Evolutionary conservation across 37 sponge, comb jelly and placozoan species (phyloP), one percentile per base, ranked within the genome.

Genomic region (Beroe ovata): DNA sequence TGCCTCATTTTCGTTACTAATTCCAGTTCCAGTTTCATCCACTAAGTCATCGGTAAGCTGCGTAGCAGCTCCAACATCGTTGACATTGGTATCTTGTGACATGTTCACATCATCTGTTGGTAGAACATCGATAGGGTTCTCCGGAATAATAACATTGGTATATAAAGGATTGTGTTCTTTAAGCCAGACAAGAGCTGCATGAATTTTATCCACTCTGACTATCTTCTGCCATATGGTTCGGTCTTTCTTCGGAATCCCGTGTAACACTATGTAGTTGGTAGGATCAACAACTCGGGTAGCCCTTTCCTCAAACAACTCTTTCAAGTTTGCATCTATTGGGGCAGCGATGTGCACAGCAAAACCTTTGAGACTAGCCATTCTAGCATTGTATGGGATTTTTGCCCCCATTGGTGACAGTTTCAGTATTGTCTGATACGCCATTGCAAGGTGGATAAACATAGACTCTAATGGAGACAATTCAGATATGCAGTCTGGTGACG

Each of bases 131-230:
- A 36, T 69, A 8, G 71, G 71, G 71, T 69, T 34, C 6, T 3
- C 4, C 6, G 71, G 71, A 16, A 69, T 16, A 6, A 21, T 35
- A 3, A 69, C 20, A 36, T 69, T 69, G 8, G 36, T 21, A 35
- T 69, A 69, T 38, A 36, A 36, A 8, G 71, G 71, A 69, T 69
- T 69, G 71, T 69, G 30, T 21, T 69, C 38, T 8, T 25, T 35
- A 4, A 69, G 38, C 71, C 71, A 69, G 18, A 4, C 4, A 19
- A 69, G 38, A 36, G 71, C 71, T 21, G 8, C 38, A 25, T 36
- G 25, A 4, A 69, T 25, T 19, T 34, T 29, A 36, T 69, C 71
- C 18, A 69, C 71, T 25, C 25, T 8, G 36, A 69, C 38, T 19
- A 69, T 16, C 19, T 35, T 16, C 8, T 69, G 36, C 71, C 71